A percentile compares a stretch with the other conserved stretches of the same genome.
Conservation (phyloP, 1,140 invertebrate species). For the Nasonia giraulti region DNA sequence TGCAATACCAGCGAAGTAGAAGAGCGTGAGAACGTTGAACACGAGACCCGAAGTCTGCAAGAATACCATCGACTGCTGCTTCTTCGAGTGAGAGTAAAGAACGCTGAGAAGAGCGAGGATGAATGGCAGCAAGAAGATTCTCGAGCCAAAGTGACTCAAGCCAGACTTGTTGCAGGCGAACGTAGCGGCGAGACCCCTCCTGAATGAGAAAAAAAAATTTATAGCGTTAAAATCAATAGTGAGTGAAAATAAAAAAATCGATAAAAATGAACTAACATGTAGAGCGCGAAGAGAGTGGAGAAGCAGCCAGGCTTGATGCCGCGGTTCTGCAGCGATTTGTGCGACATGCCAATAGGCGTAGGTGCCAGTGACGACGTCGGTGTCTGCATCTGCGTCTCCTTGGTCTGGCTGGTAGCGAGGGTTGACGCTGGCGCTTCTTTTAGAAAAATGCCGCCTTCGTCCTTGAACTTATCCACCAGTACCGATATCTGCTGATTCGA, state of each 20-base stretch:
- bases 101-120: conserved; percentile 86
- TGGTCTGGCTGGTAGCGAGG: conserved; percentile 51
- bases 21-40: conserved; percentile 85
- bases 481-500: conserved; percentile 94
- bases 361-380: conserved; percentile 37
- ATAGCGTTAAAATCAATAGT: not conserved
- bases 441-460: conserved; percentile 83
- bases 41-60: conserved; percentile 80
- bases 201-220: conserved; percentile 69
- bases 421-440: conserved; percentile 76
- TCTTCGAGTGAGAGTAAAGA: conserved; percentile 80
- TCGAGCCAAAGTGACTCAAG: conserved; percentile 82
- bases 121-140: conserved; percentile 84
- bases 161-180: conserved; percentile 85
- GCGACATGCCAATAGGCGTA: conserved; percentile 39
- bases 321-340: conserved; percentile 49
- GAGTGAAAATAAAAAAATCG: conserved; percentile 19
- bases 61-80: conserved; percentile 69
- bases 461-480: conserved; percentile 92
- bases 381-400: conserved; percentile 29
- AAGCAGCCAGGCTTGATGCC: conserved; percentile 81
- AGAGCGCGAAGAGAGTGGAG: conserved; percentile 83
- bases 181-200: conserved; percentile 83
- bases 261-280: conserved; percentile 78
- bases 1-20: conserved; percentile 87